phyloP scores from a whole-genome alignment of 2,113 vertebrate genomes.

The Poeciliopsis prolifica region DNA sequence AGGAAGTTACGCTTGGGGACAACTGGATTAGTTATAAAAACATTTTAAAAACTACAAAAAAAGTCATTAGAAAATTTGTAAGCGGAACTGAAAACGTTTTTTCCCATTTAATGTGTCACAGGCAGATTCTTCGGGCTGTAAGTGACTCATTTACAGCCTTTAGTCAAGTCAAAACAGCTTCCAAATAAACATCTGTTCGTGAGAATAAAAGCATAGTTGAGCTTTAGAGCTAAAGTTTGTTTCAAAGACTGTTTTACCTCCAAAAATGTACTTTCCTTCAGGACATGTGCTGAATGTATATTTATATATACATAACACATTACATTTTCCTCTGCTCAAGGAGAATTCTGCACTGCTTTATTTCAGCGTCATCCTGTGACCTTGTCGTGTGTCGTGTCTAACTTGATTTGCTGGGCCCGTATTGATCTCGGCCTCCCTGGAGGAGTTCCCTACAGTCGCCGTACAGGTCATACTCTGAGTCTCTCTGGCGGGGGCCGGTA shows the following conservation, averaged over 20 bases:
- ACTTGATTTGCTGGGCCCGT: background rate
- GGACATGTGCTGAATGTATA: background rate
- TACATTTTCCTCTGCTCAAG: background rate
- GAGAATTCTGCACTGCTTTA: background rate
- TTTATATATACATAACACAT: background rate
- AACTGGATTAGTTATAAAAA: too few relatives aligned
- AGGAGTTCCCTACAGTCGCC: background rate
- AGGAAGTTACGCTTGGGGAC: too few relatives aligned
- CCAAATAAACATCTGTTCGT: background rate
- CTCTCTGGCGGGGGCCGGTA: background rate
- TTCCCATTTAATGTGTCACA: background rate
- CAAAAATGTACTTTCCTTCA: background rate
- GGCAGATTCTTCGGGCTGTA: background rate
- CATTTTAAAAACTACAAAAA: too few relatives aligned
- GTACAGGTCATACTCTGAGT: background rate
- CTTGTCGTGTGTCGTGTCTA: background rate
- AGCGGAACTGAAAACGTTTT: too few relatives aligned
- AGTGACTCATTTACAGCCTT: background rate
- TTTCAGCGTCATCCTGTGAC: conserved; percentile 7
- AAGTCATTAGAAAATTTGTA: too few relatives aligned
- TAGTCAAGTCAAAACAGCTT: background rate
- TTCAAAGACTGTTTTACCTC: too few relatives aligned
- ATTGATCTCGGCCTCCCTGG: background rate
- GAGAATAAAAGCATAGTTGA: background rate
- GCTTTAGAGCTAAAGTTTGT: too few relatives aligned